Base-by-base conservation (phyloP, 2,797 vertebrate genomes). In the Australoheros facetus region DNA sequence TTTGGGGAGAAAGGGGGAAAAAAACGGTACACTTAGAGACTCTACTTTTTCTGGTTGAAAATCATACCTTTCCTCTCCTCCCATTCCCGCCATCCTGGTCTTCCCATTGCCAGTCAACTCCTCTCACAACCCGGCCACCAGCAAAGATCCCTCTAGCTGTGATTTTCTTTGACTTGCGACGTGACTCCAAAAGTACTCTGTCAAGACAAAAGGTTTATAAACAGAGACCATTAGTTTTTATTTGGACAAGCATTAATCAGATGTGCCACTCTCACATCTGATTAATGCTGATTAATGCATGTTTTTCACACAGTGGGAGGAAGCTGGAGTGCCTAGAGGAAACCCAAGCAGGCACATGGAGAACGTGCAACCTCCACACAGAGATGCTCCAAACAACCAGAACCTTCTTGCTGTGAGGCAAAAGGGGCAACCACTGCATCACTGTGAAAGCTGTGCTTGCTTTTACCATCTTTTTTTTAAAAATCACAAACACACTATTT, bases 31-130 rank as follows among this genome's bases (percentile, higher is more conserved):
- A 16, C 19, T 45, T 30, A 14, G 37, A 64, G 19, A 4, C 19
- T 72, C 9, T 3, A 42, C 19, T 32, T 42, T 66, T 42, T 5
- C 32, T 26, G 21, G 17, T 4, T 53, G 55, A 8, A 28, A 30
- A 3, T 56, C 8, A 13, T 95, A 99, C 98, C 97, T 99, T 99
- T 92, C 98, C 98, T 93, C 98, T 97, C 70, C 98, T 97, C 16
- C 97, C 98, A 17, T 98, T 99, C 87, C 98, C 98, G 79, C 98
- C 98, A 78, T 99, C 98, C 93, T 99, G 98, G 91, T 99, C 98
- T 93, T 99, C 98, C 98, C 98, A 99, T 73, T 99, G 98, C 98
- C 98, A 99, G 93, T 99, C 98, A 82, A 99, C 98, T 80, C 98
- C 98, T 87, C 98, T 96, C 39, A 99, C 98, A 77, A 99, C 98